These are phyloP conservation scores for Cheilosia vernalis DNA, from an alignment of 2,888 invertebrate genomes.

Conservation along the genomic window DNA sequence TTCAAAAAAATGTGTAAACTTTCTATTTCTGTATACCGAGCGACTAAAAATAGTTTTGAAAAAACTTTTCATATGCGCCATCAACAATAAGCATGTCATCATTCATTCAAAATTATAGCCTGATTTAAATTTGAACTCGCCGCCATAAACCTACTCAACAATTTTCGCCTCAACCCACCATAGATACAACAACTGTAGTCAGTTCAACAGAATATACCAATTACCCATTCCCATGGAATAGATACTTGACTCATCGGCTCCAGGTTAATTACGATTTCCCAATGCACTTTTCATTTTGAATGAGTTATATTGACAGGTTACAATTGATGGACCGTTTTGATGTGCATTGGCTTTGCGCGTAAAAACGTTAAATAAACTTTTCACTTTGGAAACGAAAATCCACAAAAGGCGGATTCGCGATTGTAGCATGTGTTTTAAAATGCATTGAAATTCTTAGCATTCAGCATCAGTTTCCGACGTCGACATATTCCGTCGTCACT, in stretches of 20 bases:
- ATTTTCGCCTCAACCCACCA: not conserved
- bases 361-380: slow-evolving; percentile 54
- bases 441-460: slow-evolving; percentile 28
- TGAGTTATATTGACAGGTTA: slow-evolving; percentile 43
- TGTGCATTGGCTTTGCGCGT: slow-evolving; percentile 8
- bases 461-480: slow-evolving; percentile 41
- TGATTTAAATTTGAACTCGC: too few relatives aligned
- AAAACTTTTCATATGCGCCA: not conserved
- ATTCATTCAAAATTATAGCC: slow-evolving; percentile 1
- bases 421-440: slow-evolving; percentile 42
- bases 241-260: slow-evolving; percentile 33
- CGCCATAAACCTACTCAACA: too few relatives aligned
- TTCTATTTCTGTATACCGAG: not conserved
- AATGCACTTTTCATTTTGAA: slow-evolving; percentile 37
- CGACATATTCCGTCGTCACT: slow-evolving; percentile 65
- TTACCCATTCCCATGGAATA: not conserved
- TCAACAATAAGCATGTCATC: not conserved
- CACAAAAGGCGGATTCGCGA: slow-evolving; percentile 16
- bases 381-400: slow-evolving; percentile 18
- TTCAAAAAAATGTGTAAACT: not conserved
- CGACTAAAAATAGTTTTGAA: slow-evolving; percentile 1
- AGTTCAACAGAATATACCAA: not conserved
- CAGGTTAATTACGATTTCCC: slow-evolving; percentile 30
- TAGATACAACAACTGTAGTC: slow-evolving; percentile 4
- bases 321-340: slow-evolving; percentile 36